phyloP scores from a whole-genome alignment of 2,797 vertebrate species.

The Peromyscus melanophrys region DNA sequence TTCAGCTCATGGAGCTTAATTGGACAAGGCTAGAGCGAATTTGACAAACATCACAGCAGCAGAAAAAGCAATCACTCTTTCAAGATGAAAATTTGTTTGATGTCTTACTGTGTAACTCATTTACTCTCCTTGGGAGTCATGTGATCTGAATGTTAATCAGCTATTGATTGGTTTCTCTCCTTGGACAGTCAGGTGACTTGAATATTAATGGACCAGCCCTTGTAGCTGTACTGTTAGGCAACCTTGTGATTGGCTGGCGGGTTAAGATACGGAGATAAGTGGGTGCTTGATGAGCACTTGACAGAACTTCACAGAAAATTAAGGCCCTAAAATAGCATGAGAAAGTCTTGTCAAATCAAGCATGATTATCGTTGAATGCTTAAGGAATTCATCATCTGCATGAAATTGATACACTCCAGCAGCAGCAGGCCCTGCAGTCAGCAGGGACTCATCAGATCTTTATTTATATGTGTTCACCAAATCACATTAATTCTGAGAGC shows the following conservation, averaged over 20 bases:
- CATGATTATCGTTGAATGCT: constrained; percentile 93
- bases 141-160: constrained; percentile 94
- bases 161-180: constrained; percentile 92
- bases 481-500: constrained; percentile 94
- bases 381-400: constrained; percentile 94
- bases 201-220: constrained; percentile 91
- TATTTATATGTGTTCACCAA: constrained; percentile 94
- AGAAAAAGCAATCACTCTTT: constrained; percentile 95
- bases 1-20: constrained; percentile 94
- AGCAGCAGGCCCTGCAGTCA: constrained; percentile 91
- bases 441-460: constrained; percentile 93
- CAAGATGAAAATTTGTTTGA: constrained; percentile 95
- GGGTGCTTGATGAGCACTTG: constrained; percentile 93
- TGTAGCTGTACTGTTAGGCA: constrained; percentile 87
- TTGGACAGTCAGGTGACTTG: constrained; percentile 91
- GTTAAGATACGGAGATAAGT: constrained; percentile 93
- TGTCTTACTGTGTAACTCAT: constrained; percentile 95
- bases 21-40: constrained; percentile 94
- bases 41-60: constrained; percentile 95
- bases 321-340: constrained; percentile 94
- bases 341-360: constrained; percentile 95
- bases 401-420: constrained; percentile 94
- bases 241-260: constrained; percentile 92
- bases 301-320: constrained; percentile 95
- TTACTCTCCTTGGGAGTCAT: constrained; percentile 92